phyloP scores from a whole-genome alignment of 2,113 vertebrate genomes.

The Acrocephalus arundinaceus region DNA sequence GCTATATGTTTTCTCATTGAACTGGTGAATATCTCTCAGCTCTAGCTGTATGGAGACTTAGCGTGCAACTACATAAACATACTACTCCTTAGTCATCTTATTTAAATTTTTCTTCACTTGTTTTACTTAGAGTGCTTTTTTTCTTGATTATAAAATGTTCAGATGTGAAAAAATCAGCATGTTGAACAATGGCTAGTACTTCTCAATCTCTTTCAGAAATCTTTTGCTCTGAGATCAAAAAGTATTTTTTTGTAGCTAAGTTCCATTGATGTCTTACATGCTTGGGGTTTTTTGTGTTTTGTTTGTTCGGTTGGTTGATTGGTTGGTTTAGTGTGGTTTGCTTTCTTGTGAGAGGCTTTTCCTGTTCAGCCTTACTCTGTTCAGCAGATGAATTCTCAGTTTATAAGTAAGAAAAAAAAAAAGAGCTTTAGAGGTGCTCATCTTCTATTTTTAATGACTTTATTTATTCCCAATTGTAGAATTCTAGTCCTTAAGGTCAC shows the following conservation, averaged over 20 bases:
- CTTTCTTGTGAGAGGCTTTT: not conserved
- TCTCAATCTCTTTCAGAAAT: not conserved
- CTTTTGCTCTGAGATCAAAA: not conserved
- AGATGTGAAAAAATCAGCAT: not conserved
- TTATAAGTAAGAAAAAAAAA: not conserved
- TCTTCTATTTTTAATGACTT: not conserved
- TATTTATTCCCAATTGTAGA: not conserved
- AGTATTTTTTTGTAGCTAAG: rapidly evolving
- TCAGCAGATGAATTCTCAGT: not conserved
- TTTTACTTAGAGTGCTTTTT: not conserved
- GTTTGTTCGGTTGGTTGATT: too few species aligned
- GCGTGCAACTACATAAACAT: rapidly evolving
- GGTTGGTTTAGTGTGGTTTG: too few species aligned
- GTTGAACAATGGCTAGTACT: not conserved
- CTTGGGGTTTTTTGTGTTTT: not conserved
- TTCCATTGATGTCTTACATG: not conserved
- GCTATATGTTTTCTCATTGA: not conserved
- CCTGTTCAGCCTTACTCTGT: not conserved
- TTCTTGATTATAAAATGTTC: not conserved
- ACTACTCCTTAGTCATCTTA: not conserved
- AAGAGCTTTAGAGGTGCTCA: not conserved
- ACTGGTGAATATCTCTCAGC: not conserved
- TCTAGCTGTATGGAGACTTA: not conserved
- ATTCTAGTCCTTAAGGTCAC: not conserved
- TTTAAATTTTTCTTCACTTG: too few species aligned